Evolutionary conservation across 2,113 vertebrate species (phyloP).

Genomic region (Piprites chloris): DNA sequence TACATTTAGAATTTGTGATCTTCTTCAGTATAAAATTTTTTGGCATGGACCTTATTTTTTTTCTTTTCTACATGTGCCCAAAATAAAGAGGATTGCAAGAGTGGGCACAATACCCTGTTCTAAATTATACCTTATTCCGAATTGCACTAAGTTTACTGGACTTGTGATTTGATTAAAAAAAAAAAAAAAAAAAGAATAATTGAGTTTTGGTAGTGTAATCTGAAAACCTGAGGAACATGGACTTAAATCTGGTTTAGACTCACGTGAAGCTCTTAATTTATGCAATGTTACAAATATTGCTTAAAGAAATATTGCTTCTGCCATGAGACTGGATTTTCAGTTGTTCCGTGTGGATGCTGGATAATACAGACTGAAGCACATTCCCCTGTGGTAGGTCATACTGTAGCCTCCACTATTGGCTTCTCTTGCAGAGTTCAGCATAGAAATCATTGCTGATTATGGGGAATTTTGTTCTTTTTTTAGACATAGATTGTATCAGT

Average conservation of each 20-base stretch:
- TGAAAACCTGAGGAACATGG: not conserved
- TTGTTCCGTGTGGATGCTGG: not conserved
- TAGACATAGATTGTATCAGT: not conserved
- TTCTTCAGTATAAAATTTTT: not conserved
- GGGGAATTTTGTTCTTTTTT: not conserved
- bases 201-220: not conserved
- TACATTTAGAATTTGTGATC: not conserved
- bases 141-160: not conserved
- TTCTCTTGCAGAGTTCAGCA: not conserved
- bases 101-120: not conserved
- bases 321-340: not conserved
- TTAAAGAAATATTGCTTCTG: not conserved
- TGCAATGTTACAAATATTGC: not conserved
- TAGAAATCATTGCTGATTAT: not conserved
- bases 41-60: not conserved
- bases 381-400: not conserved
- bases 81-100: not conserved
- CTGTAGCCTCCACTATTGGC: not conserved
- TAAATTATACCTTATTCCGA: not conserved
- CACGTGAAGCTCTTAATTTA: not conserved
- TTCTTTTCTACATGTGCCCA: not conserved
- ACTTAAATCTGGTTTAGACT: not conserved
- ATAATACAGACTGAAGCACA: not conserved
- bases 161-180: not conserved
- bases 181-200: not conserved